phyloP scores from a whole-genome alignment of 2,888 invertebrate species.

The Caenorhabditis virilis region DNA sequence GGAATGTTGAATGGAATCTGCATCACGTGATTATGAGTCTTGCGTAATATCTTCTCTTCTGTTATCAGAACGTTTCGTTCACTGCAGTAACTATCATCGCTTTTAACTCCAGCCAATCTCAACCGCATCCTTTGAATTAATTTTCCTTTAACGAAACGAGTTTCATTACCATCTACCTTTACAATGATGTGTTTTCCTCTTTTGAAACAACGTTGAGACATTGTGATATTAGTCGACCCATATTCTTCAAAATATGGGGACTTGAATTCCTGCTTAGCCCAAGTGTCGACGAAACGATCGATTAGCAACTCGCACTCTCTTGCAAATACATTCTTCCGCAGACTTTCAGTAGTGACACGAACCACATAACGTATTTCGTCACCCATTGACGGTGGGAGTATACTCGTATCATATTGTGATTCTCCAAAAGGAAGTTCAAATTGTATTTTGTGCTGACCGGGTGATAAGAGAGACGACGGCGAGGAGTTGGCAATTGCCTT shows the following conservation, averaged over 20 bases:
- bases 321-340: slow-evolving; percentile 32
- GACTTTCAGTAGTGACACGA: slow-evolving; percentile 31
- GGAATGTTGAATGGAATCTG: slow-evolving; percentile 51
- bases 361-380: slow-evolving; percentile 46
- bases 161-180: slow-evolving; percentile 33
- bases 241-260: slow-evolving; percentile 40
- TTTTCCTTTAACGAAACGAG: slow-evolving; percentile 28
- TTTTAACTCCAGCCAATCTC: slow-evolving; percentile 40
- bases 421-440: slow-evolving; percentile 53
- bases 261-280: slow-evolving; percentile 52
- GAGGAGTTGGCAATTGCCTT: slow-evolving; percentile 49
- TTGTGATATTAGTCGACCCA: slow-evolving; percentile 44
- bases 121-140: slow-evolving; percentile 49
- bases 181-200: slow-evolving; percentile 51
- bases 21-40: slow-evolving; percentile 35
- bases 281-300: slow-evolving; percentile 55
- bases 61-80: slow-evolving; percentile 27
- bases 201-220: slow-evolving; percentile 53
- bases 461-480: slow-evolving; percentile 33
- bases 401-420: slow-evolving; percentile 52
- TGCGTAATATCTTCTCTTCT: slow-evolving; percentile 12
- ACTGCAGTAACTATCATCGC: slow-evolving; percentile 40
- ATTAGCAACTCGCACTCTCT: slow-evolving; percentile 39
- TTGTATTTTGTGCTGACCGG: slow-evolving; percentile 44
- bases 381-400: slow-evolving; percentile 49